Base-by-base conservation (phyloP, 1,140 invertebrate genomes). In the Venturia canescens region DNA sequence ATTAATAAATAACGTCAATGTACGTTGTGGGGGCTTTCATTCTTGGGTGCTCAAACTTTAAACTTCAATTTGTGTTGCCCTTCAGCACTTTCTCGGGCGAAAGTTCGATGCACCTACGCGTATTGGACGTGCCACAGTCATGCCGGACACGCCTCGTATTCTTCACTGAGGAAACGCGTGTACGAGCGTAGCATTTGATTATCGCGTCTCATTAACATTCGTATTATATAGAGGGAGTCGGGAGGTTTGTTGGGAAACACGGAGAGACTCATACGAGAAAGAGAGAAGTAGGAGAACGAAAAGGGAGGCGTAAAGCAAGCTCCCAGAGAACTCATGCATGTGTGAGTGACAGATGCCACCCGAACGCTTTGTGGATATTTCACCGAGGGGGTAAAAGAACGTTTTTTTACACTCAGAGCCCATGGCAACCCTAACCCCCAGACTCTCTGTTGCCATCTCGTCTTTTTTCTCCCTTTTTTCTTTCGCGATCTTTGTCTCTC, bases 301-400 rank as follows among this genome's bases (percentile, higher is more conserved):
- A n/a, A 27, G 44, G 71, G 44, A 74, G 38, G 34, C 44, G 48
- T 31, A 9, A 13, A 31, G 23, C 38, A 53, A 31, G 31, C 29
- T 31, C 29, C n/a, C 27, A 23, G 15, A 69, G 27, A 69, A 29
- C 66, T 69, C 66, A 63, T 21, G 66, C 48, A 63, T 66, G 78
- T 71, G 50, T 79, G 27, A 66, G 78, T 70, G 78, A 79, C 78
- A 79, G 78, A 79, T 79, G 78, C 69, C 75, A 77, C 53, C 66
- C 50, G 78, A 71, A 60, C 66, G 78, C 48, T 79, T 79, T 79
- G 78, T 70, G 75, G 75, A 44, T 63, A 66, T 76, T n/a, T 27
- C n/a, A 34, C 29, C 29, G 72, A 76, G 72, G 53, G 71, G 60
- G 60, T 63, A 66, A 26, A 26, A 60, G 75, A 60, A 31, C 38